These are phyloP conservation scores for Luscinia luscinia DNA, from an alignment of 2,797 vertebrate genomes.

Conservation along the genomic window DNA sequence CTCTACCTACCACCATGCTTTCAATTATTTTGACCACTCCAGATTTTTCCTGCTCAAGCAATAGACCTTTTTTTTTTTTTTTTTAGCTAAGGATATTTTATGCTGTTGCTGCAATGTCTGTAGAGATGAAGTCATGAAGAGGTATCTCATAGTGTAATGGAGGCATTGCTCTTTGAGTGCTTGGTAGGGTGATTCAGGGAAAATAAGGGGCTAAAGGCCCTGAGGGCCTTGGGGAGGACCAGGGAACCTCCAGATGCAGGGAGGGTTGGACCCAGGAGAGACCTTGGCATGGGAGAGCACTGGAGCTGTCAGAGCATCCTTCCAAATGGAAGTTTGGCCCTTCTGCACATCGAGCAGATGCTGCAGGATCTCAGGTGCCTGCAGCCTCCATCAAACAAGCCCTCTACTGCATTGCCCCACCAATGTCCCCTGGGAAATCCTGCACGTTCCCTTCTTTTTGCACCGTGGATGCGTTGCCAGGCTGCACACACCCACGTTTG, in stretches of 20 bases:
- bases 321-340: background rate
- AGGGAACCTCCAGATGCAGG: accelerated
- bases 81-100: background rate
- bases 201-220: background rate
- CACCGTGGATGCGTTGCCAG: accelerated
- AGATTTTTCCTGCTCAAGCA: background rate
- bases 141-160: accelerated
- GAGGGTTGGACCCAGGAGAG: background rate
- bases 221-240: accelerated
- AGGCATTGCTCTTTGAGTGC: accelerated
- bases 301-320: background rate
- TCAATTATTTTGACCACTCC: background rate
- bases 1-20: background rate
- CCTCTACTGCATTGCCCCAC: accelerated
- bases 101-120: background rate
- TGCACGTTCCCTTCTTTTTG: background rate
- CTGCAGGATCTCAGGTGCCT: background rate
- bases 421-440: background rate
- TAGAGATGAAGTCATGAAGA: background rate
- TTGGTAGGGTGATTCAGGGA: background rate
- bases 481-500: background rate
- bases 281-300: background rate
- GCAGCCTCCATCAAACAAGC: background rate
- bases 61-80: background rate
- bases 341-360: accelerated